These are phyloP conservation scores for Neoniphon sammara DNA, from an alignment of 2,797 vertebrate species.

Conservation along the genomic window DNA sequence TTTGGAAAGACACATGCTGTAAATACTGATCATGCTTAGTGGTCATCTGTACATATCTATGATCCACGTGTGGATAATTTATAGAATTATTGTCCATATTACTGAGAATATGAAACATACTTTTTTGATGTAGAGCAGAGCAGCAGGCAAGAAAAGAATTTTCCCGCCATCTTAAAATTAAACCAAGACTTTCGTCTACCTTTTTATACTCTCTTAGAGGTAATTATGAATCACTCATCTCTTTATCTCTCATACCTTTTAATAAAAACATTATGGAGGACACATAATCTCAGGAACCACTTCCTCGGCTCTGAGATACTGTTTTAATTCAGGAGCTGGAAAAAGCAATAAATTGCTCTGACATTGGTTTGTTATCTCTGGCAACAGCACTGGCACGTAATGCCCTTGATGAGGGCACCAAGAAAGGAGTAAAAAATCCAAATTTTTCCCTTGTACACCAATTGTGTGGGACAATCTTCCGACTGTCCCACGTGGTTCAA, in stretches of 20 bases:
- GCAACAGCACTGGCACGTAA: background rate
- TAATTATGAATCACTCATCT: no score
- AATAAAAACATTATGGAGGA: background rate
- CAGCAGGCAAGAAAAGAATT: background rate
- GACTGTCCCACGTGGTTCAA: no score
- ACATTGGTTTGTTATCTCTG: background rate
- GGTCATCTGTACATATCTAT: background rate
- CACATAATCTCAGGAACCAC: background rate
- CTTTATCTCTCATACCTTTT: no score
- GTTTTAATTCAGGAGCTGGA: background rate
- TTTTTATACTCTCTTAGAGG: no score
- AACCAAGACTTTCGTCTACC: no score
- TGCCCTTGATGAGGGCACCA: background rate
- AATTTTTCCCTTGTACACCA: background rate
- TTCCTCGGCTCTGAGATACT: background rate
- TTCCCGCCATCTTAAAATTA: no score
- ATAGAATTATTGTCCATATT: background rate
- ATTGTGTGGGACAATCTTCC: background rate
- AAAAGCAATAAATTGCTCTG: no score
- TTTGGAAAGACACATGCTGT: background rate
- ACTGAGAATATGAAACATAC: no score
- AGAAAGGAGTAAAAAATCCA: background rate
- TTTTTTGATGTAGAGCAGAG: background rate
- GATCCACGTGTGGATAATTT: background rate
- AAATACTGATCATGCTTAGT: no score